These are phyloP conservation scores for Aptenodytes patagonicus DNA, from an alignment of 2,113 vertebrate species.

Conservation along the genomic window DNA sequence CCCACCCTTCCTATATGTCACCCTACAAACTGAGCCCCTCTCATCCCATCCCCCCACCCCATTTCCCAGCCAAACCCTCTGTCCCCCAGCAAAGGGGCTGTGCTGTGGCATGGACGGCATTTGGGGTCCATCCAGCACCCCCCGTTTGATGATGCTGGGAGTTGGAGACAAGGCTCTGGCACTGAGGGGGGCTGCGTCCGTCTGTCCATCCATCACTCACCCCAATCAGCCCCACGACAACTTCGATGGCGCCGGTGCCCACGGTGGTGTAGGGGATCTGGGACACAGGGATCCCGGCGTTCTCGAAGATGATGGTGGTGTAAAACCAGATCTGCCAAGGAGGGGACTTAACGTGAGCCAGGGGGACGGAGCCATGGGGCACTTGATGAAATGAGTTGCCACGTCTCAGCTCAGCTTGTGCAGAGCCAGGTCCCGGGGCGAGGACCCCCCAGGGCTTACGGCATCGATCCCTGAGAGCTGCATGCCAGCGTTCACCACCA, in stretches of 20 bases:
- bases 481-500: constrained; percentile 86
- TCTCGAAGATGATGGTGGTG: constrained; percentile 86
- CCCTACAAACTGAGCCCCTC: not conserved
- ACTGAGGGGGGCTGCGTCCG: rapidly evolving
- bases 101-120: not conserved
- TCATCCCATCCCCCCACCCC: not conserved
- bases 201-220: constrained; percentile 63
- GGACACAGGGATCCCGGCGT: constrained; percentile 75
- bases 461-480: constrained; percentile 91
- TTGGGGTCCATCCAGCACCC: not conserved
- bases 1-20: not conserved
- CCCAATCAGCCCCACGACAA: constrained; percentile 83
- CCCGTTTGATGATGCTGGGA: not conserved
- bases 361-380: rapidly evolving
- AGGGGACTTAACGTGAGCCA: not conserved
- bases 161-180: not conserved
- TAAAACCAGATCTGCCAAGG: constrained; percentile 89
- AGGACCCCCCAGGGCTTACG: constrained; percentile 53
- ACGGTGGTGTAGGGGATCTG: constrained; percentile 87
- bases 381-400: not conserved
- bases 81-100: not conserved
- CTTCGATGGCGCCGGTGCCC: constrained; percentile 84
- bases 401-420: not conserved
- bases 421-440: rapidly evolving
- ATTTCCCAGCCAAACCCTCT: not conserved